phyloP scores from a whole-genome alignment of 2,888 invertebrate species.

The Nomada hirtipes region DNA sequence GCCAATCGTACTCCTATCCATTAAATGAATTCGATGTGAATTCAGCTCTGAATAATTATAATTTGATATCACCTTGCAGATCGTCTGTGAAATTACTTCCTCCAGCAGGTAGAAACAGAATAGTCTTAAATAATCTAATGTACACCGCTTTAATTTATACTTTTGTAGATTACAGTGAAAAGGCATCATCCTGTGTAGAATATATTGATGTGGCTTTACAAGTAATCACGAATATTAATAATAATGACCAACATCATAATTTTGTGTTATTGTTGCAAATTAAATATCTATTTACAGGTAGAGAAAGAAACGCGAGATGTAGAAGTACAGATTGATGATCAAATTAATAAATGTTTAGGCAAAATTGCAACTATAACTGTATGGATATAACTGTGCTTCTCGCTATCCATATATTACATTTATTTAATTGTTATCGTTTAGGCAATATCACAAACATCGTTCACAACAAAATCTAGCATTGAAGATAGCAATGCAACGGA shows the following conservation, averaged over 20 bases:
- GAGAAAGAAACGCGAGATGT: constrained; percentile 43
- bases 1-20: constrained; percentile 28
- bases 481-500: constrained; percentile 24
- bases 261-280: neutral
- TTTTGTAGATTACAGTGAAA: constrained; percentile 42
- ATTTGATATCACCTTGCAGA: constrained; percentile 14
- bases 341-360: constrained; percentile 13
- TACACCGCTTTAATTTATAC: neutral
- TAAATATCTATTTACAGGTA: constrained; percentile 32
- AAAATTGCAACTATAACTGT: constrained; percentile 39
- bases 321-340: constrained; percentile 54
- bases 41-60: constrained; percentile 15
- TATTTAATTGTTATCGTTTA: constrained; percentile 32
- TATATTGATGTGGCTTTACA: constrained; percentile 58
- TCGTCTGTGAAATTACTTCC: neutral
- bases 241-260: neutral
- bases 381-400: constrained; percentile 18
- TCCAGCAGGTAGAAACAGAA: constrained; percentile 28
- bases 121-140: constrained; percentile 4
- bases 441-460: constrained; percentile 40
- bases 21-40: constrained; percentile 12
- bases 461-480: constrained; percentile 34
- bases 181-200: constrained; percentile 33
- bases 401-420: constrained; percentile 1
- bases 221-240: constrained; percentile 14